These are phyloP conservation scores for Xanthostigma xanthostigma DNA, from an alignment of 2,888 invertebrate species.

Conservation along the genomic window DNA sequence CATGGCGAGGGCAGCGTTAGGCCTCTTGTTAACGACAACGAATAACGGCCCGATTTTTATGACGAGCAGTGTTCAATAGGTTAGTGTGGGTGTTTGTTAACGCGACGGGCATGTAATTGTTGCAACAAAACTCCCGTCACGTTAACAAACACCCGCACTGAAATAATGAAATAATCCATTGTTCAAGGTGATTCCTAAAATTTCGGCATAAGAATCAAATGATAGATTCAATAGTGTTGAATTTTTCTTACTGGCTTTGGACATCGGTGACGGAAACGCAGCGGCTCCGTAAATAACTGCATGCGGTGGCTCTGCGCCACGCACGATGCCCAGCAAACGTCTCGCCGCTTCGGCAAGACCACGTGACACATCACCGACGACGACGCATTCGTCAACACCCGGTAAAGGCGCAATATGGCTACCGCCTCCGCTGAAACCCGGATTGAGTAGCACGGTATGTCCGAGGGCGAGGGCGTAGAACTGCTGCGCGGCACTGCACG, in stretches of 20 bases:
- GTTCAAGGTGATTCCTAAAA: no score
- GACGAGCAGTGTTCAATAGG: no score
- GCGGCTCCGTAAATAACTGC: background rate
- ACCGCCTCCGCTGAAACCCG: conserved; percentile 18
- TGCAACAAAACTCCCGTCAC: no score
- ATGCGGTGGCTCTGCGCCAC: background rate
- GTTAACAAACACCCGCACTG: no score
- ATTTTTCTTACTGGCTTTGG: background rate
- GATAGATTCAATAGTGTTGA: conserved; percentile 13
- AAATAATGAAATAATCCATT: no score
- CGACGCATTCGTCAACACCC: background rate
- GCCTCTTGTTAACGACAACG: no score
- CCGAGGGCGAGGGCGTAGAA: conserved; percentile 66
- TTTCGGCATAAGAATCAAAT: no score
- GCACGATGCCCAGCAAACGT: conserved; percentile 1
- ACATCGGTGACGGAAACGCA: background rate
- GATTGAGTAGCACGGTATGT: conserved; percentile 65
- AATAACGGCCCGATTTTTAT: no score
- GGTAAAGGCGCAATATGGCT: background rate
- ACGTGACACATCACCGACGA: background rate
- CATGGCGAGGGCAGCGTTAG: no score
- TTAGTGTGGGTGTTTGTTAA: no score
- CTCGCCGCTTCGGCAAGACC: background rate
- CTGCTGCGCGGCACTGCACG: conserved; percentile 47
- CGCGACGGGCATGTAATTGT: no score